Base-by-base conservation (phyloP, 2,113 vertebrate genomes). In the Sinocyclocheilus maitianheensis region DNA sequence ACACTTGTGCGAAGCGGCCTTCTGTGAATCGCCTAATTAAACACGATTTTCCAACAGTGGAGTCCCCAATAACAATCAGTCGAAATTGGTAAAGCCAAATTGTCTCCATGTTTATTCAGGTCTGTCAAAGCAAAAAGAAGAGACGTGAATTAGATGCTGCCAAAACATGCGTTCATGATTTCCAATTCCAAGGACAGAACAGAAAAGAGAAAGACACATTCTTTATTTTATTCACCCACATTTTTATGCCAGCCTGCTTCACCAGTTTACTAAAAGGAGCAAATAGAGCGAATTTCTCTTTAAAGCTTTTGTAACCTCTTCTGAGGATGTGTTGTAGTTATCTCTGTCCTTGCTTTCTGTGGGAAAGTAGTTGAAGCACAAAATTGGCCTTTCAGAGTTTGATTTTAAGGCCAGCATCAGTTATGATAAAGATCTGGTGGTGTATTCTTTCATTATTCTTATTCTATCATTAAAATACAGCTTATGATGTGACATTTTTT, bases 61-160 rank as follows among this genome's bases (percentile, higher is more conserved):
- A 99, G 92, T 98, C 97, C 53, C 97, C 97, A 79, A 99, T 97
- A 91, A 99, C 97, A 88, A 99, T 98, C 72, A 99, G 94, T 55
- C 97, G 96, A 91, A 98, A 98, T 93, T 99, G 97, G 92, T 99
- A 98, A 12, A 98, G 95, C 97, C 97, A 99, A 93, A 98, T 98
- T 13, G 97, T 96, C 93, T 99, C 97, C 97, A 99, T 99, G 89
- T 91, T 90, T 90, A 77, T 65, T 71, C 71, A 51, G 78, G 80
- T 90, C 93, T 94, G 89, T 30, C 11, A 69, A 76, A 58, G 55
- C 3, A 55, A 37, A 72, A 11, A 48, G 6, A 5, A 63, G 11
- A 55, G 13, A 75, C 72, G 1, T n/a, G 71, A 75, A 48, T 24
- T 51, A 77, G 7, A 26, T 30, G 46, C 18, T 75, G n/a, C 10